Evolutionary conservation across 2,113 vertebrate genomes (phyloP), one percentile per base, ranked within the genome.

Genomic region (Cyanistes caeruleus): DNA sequence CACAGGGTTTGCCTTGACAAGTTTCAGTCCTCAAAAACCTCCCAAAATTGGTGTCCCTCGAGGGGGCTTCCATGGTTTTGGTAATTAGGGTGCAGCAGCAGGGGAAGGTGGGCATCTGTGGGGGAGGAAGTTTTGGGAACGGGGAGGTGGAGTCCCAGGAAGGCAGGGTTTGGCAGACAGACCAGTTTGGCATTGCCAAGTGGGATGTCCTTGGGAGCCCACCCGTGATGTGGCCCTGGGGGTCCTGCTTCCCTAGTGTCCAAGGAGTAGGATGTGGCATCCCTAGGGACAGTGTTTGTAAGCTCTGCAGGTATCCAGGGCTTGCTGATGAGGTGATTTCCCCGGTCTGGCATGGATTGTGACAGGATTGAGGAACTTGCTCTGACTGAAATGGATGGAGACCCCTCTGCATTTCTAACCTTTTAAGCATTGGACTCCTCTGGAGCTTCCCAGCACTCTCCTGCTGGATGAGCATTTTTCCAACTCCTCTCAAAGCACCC

Each of bases 171-270:
- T 3, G 22, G 70, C 11, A 9, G n/a, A 13, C 7, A 25, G 44
- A 58, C 4, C 27, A 5, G 39, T 58, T 49, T 55, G 75, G 67
- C 44, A 8, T 8, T 37, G 55, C 19, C 5, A 3, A 49, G 43
- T 0, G 8, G n/a, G 37, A 27, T 67, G 18, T 58, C 39, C 43
- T 58, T 4, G 6, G 67, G 48, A 75, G 21, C 9, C 7, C 0
- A 0, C 13, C 44, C 1, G 0, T 15, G 62, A 23, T 1, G 2
- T 72, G 44, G 35, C 30, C 59, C 41, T 25, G 52, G 2, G 0
- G 9, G 10, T 62, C 30, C 74, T 23, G 60, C n/a, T 48, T 51
- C 59, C 56, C 52, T 14, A 19, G 43, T 4, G 2, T 17, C 5
- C 9, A 16, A 43, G 44, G 48, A 31, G 49, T 5, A n/a, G 75